Evolutionary conservation across 2,888 invertebrate species (phyloP).

Genomic region (Augochlorella aurata): DNA sequence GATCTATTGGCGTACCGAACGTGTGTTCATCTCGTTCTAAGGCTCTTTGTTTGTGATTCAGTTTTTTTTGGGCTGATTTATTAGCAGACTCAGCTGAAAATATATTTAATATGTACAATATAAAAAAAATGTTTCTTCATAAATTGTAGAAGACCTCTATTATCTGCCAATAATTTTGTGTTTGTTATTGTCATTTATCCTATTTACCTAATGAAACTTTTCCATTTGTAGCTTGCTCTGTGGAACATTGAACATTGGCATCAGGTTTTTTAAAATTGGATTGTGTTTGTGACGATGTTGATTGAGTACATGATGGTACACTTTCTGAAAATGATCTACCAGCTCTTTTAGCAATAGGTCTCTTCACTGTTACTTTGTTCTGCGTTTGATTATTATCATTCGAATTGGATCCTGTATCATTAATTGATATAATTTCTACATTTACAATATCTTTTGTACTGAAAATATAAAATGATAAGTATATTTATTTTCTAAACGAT

Average conservation of each 20-base stretch:
- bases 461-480: slow-evolving; percentile 62
- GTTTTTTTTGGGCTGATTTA: slow-evolving; percentile 79
- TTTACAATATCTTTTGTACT: slow-evolving; percentile 90
- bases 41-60: slow-evolving; percentile 80
- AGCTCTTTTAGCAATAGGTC: slow-evolving; percentile 83
- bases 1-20: slow-evolving; percentile 89
- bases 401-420: slow-evolving; percentile 79
- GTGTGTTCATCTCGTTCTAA: slow-evolving; percentile 87
- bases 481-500: background rate
- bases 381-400: slow-evolving; percentile 78
- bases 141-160: background rate
- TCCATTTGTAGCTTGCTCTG: slow-evolving; percentile 75
- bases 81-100: slow-evolving; percentile 77
- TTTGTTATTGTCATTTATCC: background rate
- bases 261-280: slow-evolving; percentile 69
- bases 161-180: background rate
- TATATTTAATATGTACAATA: background rate
- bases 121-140: too few species aligned
- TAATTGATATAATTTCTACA: slow-evolving; percentile 89
- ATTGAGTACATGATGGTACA: slow-evolving; percentile 71
- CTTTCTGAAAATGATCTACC: slow-evolving; percentile 82
- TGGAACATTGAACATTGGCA: slow-evolving; percentile 59
- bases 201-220: slow-evolving; percentile 68
- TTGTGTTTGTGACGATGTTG: slow-evolving; percentile 60
- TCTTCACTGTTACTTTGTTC: slow-evolving; percentile 83